Evolutionary conservation across 2,888 invertebrate species (phyloP).

Genomic region (Macropis europaea): DNA sequence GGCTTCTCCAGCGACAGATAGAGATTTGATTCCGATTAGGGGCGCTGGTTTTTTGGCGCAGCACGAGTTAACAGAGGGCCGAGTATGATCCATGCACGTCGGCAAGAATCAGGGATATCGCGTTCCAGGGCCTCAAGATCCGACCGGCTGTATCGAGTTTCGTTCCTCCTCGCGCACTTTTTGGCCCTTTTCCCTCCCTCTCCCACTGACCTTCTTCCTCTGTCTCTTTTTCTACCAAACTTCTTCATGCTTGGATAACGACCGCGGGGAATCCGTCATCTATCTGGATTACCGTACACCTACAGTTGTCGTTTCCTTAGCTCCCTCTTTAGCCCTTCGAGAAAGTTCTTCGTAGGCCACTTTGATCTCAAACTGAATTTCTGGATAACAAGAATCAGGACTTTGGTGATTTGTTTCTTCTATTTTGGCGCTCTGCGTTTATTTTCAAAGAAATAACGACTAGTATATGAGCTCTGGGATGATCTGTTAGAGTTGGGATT

Average conservation of each 20-base stretch:
- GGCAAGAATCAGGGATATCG: slow-evolving; percentile 78
- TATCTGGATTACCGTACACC: slow-evolving; percentile 42
- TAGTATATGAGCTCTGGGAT: no score
- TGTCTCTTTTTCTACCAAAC: slow-evolving; percentile 2
- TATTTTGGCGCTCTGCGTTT: no score
- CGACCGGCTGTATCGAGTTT: slow-evolving; percentile 74
- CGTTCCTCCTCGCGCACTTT: slow-evolving; percentile 60
- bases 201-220: not conserved
- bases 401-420: no score
- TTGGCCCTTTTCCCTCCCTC: slow-evolving; percentile 38
- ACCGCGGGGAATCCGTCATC: slow-evolving; percentile 47
- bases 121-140: slow-evolving; percentile 70
- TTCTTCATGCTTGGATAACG: slow-evolving; percentile 57
- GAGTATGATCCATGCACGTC: slow-evolving; percentile 75
- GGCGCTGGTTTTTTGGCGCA: slow-evolving; percentile 59
- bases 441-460: no score
- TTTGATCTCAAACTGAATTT: no score
- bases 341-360: no score
- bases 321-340: not conserved
- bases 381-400: no score
- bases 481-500: no score
- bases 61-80: slow-evolving; percentile 69
- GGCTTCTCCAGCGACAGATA: slow-evolving; percentile 36
- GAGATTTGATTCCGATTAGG: slow-evolving; percentile 72
- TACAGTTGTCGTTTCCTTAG: slow-evolving; percentile 25